Conservation (phyloP, 1,140 invertebrate genomes). For the Platyscapa corneri region DNA sequence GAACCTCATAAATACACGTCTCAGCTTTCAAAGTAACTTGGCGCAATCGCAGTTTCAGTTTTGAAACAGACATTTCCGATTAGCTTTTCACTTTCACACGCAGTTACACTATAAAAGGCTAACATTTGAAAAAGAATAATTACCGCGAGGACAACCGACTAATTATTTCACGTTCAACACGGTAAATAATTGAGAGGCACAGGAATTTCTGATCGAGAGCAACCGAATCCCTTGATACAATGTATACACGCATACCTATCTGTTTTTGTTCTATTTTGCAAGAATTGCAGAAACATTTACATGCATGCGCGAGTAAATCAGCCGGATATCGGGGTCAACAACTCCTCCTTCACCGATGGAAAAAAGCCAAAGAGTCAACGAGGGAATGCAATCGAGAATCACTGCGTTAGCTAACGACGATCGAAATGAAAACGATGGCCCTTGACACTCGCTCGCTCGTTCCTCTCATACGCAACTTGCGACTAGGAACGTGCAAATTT, state of each 20-base stretch:
- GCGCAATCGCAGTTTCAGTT: neutral
- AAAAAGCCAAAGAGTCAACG: neutral
- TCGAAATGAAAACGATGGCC: neutral
- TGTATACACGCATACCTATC: neutral
- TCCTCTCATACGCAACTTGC: neutral
- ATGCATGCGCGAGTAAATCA: neutral
- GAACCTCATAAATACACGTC: neutral
- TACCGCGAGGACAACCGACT: neutral
- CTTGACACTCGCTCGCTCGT: slow-evolving; percentile 11
- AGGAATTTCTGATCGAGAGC: neutral
- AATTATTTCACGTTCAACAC: neutral
- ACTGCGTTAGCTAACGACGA: neutral
- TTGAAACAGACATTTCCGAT: neutral
- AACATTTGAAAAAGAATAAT: neutral
- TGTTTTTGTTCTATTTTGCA: neutral
- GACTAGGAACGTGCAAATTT: slow-evolving; percentile 35
- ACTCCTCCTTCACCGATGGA: neutral
- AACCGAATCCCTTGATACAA: neutral
- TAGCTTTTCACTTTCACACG: neutral
- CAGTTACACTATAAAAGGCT: neutral
- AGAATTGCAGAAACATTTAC: neutral
- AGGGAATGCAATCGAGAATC: neutral
- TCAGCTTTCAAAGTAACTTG: neutral
- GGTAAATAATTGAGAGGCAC: neutral
- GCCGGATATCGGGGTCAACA: neutral